A percentile compares a stretch with the other conserved stretches of the same genome.
Conservation (phyloP, 2,888 invertebrate genomes). For the Oscheius sp. region DNA sequence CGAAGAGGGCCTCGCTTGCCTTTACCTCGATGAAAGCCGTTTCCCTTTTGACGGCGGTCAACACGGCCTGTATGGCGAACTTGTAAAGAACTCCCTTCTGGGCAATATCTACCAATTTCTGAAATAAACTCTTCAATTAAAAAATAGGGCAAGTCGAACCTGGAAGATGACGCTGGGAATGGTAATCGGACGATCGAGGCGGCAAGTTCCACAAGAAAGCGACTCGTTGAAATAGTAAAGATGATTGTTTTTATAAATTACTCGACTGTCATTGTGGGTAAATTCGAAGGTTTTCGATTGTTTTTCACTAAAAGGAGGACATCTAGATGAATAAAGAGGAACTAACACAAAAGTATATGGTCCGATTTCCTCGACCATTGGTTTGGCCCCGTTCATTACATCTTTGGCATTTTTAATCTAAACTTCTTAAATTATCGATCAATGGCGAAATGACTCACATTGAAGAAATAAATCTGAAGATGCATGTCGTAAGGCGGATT, state of each 20-base stretch:
- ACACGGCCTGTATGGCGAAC: slow-evolving; percentile 33
- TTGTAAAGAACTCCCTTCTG: neutral
- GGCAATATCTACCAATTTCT: slow-evolving; percentile 64
- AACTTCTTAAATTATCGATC: neutral
- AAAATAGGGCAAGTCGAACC: slow-evolving; percentile 40
- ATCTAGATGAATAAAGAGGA: neutral
- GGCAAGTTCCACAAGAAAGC: slow-evolving; percentile 61
- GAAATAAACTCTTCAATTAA: neutral
- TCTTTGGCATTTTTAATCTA: slow-evolving; percentile 48
- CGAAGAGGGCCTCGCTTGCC: slow-evolving; percentile 66
- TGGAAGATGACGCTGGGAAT: slow-evolving; percentile 71
- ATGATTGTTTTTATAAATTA: slow-evolving; percentile 65
- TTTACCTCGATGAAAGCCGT: slow-evolving; percentile 55
- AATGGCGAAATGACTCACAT: slow-evolving; percentile 38
- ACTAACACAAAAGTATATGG: slow-evolving; percentile 61
- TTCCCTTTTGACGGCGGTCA: slow-evolving; percentile 42
- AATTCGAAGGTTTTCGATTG: slow-evolving; percentile 62
- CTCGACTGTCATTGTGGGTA: slow-evolving; percentile 55
- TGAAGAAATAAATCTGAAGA: slow-evolving; percentile 60
- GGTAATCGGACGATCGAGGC: slow-evolving; percentile 55
- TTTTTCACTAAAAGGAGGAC: slow-evolving; percentile 59
- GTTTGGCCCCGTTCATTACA: slow-evolving; percentile 50
- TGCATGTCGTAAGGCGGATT: slow-evolving; percentile 66
- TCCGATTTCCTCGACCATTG: slow-evolving; percentile 52
- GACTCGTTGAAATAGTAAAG: slow-evolving; percentile 60